phyloP scores from a whole-genome alignment of 2,797 vertebrate species.

The Coracias cyanogaster region DNA sequence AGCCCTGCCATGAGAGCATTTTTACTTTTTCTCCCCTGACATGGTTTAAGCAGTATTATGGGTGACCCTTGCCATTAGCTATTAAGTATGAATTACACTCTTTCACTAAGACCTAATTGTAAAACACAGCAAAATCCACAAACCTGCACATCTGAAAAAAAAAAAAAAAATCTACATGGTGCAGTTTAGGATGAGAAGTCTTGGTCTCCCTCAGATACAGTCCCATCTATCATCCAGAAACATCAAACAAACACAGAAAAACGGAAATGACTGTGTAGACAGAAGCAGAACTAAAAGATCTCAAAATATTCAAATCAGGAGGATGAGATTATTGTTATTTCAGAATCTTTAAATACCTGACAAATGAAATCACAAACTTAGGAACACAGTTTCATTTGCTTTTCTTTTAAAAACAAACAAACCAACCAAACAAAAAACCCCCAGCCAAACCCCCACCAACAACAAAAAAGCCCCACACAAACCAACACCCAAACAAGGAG shows the following conservation, averaged over 20 bases:
- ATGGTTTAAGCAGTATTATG: neutral
- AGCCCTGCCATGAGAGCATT: neutral
- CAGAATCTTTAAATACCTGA: neutral
- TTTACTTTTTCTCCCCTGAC: neutral
- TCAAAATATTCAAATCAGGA: neutral
- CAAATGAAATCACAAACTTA: neutral
- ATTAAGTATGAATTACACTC: neutral
- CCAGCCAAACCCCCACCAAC: neutral
- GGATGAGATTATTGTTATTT: neutral
- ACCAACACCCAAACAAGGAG: neutral
- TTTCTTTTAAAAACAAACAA: neutral
- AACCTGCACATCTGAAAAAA: accelerated
- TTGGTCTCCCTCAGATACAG: neutral
- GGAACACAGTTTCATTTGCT: neutral
- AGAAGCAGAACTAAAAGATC: neutral
- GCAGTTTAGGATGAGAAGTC: neutral
- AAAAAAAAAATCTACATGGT: neutral
- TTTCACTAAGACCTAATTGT: neutral
- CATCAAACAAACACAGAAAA: neutral
- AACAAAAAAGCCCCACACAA: accelerated
- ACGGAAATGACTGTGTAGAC: neutral
- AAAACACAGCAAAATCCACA: neutral
- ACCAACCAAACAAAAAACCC: neutral
- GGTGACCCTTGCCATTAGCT: neutral
- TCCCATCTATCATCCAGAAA: neutral